Evolutionary conservation across 2,888 invertebrate species (phyloP), one percentile per base, ranked within the genome.

Genomic region (Isoperla grammatica): DNA sequence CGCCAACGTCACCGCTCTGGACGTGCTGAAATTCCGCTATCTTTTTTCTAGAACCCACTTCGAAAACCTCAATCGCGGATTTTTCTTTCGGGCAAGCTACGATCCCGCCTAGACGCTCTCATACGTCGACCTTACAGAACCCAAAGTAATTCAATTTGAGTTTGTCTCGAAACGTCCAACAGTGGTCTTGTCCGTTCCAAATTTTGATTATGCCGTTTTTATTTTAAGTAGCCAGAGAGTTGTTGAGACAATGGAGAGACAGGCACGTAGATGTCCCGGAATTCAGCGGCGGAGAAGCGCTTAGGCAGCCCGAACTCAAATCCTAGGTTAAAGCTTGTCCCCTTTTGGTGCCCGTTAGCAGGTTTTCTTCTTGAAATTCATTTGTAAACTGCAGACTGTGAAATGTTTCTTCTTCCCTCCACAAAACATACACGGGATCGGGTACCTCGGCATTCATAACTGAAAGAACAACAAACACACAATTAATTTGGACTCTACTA

Each of bases 351-450:
- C 53, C 53, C 9, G 53, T 39, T 17, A 37, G 17, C 3, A 53
- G 37, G 13, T 17, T 9, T 17, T 53, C 39, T 4, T n/a, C 15
- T 17, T 37, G 6, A 17, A 17, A 15, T 4, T 15, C 12, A 3
- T 19, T 17, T 3, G 37, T 12, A 71, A 88, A 90, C 67, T 84
- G 82, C 67, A 90, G 71, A 66, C 86, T 84, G 71, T 88, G 86
- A 42, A 90, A 81, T 62, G 84, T 81, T 59, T 82, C 83, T 81
- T 87, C 87, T 67, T 86, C 84, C 64, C 84, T 82, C 68, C 85
- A 82, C 66, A 90, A 80, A 59, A 84, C 81, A 73, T 84, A 90
- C 68, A 86, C 81, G 61, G 90, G 89, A 76, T 89, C 89, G 56
- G 88, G 87, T 65, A 88, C 87, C 76, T 86, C 76, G 69, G 87